Conservation (phyloP, 1,140 invertebrate genomes). For the Caenorhabditis remanei region DNA sequence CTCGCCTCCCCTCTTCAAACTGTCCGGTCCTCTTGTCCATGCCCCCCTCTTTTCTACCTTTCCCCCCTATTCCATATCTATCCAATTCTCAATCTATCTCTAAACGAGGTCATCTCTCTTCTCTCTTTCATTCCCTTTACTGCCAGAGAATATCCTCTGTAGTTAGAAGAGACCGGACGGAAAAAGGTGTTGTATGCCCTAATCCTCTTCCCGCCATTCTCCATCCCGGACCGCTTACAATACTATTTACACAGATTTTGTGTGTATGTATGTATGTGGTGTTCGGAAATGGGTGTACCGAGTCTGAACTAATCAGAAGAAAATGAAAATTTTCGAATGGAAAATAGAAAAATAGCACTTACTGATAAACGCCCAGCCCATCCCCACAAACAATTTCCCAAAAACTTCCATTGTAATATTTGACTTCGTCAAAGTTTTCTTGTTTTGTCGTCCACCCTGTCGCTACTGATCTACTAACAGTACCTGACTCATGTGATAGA, state of each 20-base stretch:
- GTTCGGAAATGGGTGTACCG: neutral
- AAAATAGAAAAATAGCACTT: too few species aligned
- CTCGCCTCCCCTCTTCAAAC: neutral
- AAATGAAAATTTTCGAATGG: too few species aligned
- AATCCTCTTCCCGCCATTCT: constrained; percentile 1
- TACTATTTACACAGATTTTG: constrained; percentile 9
- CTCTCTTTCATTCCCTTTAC: neutral
- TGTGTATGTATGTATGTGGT: neutral
- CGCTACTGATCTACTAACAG: too few species aligned
- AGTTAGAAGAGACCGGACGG: neutral
- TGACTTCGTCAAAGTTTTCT: too few species aligned
- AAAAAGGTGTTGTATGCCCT: constrained; percentile 22
- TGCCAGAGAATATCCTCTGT: neutral
- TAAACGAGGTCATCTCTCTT: constrained; percentile 25
- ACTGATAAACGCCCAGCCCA: too few species aligned
- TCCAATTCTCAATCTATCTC: constrained; percentile 37
- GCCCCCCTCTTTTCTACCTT: neutral
- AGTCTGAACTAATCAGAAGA: neutral
- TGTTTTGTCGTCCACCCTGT: neutral
- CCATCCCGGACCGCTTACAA: neutral
- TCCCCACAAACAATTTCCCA: too few species aligned
- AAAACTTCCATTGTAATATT: too few species aligned
- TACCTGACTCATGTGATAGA: too few species aligned
- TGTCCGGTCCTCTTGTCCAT: neutral
- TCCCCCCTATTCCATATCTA: constrained; percentile 20